phyloP scores from a whole-genome alignment of 2,797 vertebrate genomes.

The Semotilus atromaculatus region DNA sequence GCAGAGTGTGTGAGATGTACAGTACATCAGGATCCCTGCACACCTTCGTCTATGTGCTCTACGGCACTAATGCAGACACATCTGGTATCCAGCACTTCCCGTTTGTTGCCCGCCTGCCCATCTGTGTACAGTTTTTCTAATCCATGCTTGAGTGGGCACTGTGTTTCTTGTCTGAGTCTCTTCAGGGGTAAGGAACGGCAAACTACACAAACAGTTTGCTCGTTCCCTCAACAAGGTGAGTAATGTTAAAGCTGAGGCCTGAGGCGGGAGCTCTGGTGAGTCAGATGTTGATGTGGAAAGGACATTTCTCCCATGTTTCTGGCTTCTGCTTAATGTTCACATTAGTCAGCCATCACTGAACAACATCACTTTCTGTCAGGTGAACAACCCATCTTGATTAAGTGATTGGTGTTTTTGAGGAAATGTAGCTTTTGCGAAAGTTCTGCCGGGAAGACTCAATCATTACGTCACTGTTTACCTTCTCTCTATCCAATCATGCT shows the following conservation, averaged over 20 bases:
- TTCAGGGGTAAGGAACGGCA: constrained; percentile 10
- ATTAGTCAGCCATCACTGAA: constrained; percentile 29
- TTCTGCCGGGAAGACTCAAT: too few species aligned
- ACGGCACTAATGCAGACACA: constrained; percentile 48
- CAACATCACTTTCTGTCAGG: constrained; percentile 1
- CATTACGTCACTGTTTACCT: too few species aligned
- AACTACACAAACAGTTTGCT: not conserved
- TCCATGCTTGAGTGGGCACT: constrained; percentile 42
- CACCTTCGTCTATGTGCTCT: constrained; percentile 44
- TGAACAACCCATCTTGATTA: not conserved
- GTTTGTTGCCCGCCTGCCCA: constrained; percentile 55
- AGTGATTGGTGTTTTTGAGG: not conserved
- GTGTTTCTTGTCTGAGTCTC: not conserved
- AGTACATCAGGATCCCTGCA: constrained; percentile 46
- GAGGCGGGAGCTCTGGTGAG: constrained; percentile 59
- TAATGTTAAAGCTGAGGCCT: constrained; percentile 60
- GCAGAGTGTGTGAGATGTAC: not conserved
- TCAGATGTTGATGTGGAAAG: constrained; percentile 23
- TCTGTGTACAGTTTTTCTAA: constrained; percentile 59
- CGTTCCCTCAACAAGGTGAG: constrained; percentile 62
- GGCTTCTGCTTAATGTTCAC: constrained; percentile 15
- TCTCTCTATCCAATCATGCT: too few species aligned
- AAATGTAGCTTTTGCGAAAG: too few species aligned
- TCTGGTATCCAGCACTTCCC: constrained; percentile 49
- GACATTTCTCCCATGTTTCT: not conserved